Base-by-base conservation (phyloP, 2,888 invertebrate genomes). In the Protula sp. region DNA sequence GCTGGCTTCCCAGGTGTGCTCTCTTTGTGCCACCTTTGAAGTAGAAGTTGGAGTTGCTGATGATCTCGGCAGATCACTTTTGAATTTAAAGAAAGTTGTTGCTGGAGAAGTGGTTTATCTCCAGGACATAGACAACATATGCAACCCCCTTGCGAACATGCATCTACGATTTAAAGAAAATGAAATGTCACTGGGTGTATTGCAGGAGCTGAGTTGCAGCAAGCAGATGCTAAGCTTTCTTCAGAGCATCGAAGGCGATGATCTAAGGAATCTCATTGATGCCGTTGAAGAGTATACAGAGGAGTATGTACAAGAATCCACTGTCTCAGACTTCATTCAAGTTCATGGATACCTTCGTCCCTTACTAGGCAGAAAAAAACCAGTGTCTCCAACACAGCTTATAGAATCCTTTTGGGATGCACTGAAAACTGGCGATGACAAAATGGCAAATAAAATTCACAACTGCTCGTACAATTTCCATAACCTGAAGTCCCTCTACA, bases 251-350 rank as follows among this genome's bases (percentile, higher is more conserved):
- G 56, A 64, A 19, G 63, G 66, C 14, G 70, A 70, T 48, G 70
- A 70, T 50, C 62, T 70, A 3, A 59, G 68, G 30, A 68, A 68
- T 55, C 58, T 69, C 0, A 70, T 70, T 38, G 70, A 70, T 62
- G 69, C 70, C 9, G 69, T 68, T 1, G 70, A 70, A 52, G 69
- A 70, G 52, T 67, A 69, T 55, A 68, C 70, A 9, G 69, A 70
- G 28, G 67, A 68, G 47, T 67, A 63, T 56, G 68, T 70, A 1
- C 58, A 58, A 30, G 70, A 67, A 47, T 66, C 67, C 4, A 67
- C 70, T 22, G 69, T 70, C 9, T 14, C 9, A 14, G 38, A 38
- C 19, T 38, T 38, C 9, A 38, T 38, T 38, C 38, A 38, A 19
- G 9, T 38, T 19, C 9, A 38, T 14, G 19, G 19, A 14, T 9